Evolutionary conservation across 2,797 vertebrate species (phyloP).

Genomic region (Staurois parvus): DNA sequence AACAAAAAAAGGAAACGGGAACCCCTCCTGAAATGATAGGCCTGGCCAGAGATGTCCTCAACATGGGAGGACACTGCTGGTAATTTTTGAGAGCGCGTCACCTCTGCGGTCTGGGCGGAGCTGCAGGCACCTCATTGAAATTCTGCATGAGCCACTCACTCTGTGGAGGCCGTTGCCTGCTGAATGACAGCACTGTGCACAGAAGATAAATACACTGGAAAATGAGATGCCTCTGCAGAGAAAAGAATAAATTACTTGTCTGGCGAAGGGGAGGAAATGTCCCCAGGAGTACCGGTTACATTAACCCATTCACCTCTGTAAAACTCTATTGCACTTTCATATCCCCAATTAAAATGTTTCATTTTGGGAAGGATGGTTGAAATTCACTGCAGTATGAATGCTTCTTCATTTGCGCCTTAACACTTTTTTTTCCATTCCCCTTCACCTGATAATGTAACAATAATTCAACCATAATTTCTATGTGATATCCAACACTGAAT

Average conservation of each 20-base stretch:
- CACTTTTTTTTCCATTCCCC: conserved; percentile 1
- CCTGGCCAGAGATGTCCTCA: conserved; percentile 14
- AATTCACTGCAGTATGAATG: conserved; percentile 23
- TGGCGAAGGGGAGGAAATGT: conserved; percentile 60
- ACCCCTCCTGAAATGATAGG: conserved; percentile 17
- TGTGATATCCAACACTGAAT: background rate
- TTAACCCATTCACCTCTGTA: conserved; percentile 54
- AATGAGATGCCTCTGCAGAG: conserved; percentile 64
- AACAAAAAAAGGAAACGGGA: background rate
- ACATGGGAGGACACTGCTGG: conserved; percentile 37
- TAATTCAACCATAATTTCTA: background rate
- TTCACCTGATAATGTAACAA: conserved; percentile 7
- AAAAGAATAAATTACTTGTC: conserved; percentile 63
- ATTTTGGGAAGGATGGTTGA: background rate
- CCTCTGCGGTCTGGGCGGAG: conserved; percentile 59
- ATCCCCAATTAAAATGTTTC: conserved; percentile 37
- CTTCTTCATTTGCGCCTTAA: background rate
- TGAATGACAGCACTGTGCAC: conserved; percentile 61
- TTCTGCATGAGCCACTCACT: conserved; percentile 55
- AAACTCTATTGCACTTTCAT: conserved; percentile 11
- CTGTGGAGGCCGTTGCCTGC: conserved; percentile 59
- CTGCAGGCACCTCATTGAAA: conserved; percentile 54
- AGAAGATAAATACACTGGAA: conserved; percentile 63
- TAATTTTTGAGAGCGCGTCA: conserved; percentile 43
- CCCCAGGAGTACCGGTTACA: conserved; percentile 56